Evolutionary conservation across 2,113 vertebrate species (phyloP).

Genomic region (Callithrix jacchus): DNA sequence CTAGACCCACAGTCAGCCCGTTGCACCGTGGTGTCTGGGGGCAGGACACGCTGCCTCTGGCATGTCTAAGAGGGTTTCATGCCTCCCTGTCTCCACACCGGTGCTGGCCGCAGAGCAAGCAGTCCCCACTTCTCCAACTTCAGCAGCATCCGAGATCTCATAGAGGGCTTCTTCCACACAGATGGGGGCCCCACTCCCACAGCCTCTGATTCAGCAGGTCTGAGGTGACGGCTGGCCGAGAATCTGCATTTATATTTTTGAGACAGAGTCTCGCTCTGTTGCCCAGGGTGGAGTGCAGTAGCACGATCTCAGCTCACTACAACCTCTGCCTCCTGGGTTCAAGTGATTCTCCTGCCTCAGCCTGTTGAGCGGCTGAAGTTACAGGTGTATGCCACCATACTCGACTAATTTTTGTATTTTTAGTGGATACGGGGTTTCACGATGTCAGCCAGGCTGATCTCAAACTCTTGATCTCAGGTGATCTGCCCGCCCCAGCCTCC

Average conservation of each 20-base stretch:
- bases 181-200: neutral
- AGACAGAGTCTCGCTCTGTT: too few species aligned
- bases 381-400: too few species aligned
- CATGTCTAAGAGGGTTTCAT: neutral
- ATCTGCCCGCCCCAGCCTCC: neutral
- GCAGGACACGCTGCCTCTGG: neutral
- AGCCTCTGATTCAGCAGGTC: neutral
- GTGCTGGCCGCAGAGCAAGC: neutral
- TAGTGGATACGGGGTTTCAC: too few species aligned
- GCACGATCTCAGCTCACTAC: too few species aligned
- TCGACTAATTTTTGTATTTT: too few species aligned
- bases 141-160: neutral
- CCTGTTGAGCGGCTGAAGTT: too few species aligned
- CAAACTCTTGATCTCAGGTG: neutral
- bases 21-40: rapidly evolving
- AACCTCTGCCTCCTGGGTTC: too few species aligned
- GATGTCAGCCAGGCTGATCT: neutral
- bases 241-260: neutral
- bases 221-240: neutral
- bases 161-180: neutral
- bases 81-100: neutral
- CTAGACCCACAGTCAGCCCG: neutral
- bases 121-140: neutral
- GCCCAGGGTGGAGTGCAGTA: too few species aligned
- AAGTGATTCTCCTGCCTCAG: too few species aligned